phyloP scores from a whole-genome alignment of 2,113 vertebrate species.

The Arvicanthis niloticus region DNA sequence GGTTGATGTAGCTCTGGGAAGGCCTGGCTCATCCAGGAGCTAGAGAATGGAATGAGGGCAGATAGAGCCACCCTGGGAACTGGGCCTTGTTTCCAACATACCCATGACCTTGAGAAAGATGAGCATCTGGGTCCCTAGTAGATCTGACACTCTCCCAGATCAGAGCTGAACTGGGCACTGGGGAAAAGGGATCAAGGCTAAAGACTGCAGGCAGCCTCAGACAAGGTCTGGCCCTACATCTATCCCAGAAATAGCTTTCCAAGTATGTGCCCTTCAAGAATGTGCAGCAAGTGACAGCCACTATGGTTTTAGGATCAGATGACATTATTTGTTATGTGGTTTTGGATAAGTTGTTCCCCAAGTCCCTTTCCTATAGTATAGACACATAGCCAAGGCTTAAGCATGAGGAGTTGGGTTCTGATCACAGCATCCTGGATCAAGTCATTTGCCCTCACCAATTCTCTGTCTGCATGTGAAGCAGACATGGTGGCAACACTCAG shows the following conservation, averaged over 20 bases:
- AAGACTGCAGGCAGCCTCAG: neutral
- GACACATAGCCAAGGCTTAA: neutral
- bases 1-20: conserved; percentile 60
- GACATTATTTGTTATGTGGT: neutral
- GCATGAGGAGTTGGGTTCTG: neutral
- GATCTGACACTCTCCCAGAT: neutral
- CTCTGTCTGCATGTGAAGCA: neutral
- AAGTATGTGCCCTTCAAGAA: neutral
- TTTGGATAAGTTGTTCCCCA: conserved; percentile 6
- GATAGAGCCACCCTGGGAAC: neutral
- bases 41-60: neutral
- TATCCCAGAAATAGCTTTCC: neutral
- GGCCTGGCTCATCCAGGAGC: neutral
- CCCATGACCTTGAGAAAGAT: neutral
- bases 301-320: neutral
- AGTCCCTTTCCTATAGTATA: neutral
- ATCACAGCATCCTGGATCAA: neutral
- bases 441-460: neutral
- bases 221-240: neutral
- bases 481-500: neutral
- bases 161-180: neutral
- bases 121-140: neutral
- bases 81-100: neutral
- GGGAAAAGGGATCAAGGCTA: neutral
- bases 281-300: neutral